These are phyloP conservation scores for Phalacrocorax carbo DNA, from an alignment of 2,113 vertebrate genomes.

Conservation along the genomic window DNA sequence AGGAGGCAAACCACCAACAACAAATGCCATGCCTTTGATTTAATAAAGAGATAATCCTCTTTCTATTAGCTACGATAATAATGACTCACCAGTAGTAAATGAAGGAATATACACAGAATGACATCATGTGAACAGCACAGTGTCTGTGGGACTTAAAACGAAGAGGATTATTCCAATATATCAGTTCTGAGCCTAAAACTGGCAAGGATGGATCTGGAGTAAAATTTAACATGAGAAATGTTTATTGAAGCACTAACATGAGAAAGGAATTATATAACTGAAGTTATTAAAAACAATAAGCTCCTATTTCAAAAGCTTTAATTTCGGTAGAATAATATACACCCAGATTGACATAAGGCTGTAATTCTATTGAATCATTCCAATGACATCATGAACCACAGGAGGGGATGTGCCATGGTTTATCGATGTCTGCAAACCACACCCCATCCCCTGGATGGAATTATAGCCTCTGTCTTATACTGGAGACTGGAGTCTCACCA, in stretches of 20 bases:
- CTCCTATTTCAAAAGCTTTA: conserved; percentile 74
- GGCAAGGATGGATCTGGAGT: conserved; percentile 41
- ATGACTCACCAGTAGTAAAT: conserved; percentile 55
- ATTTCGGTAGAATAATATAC: conserved; percentile 58
- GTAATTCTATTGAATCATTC: conserved; percentile 51
- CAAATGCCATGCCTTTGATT: conserved; percentile 1
- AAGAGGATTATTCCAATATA: conserved; percentile 69
- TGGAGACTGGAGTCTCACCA: background rate
- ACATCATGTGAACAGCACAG: conserved; percentile 51
- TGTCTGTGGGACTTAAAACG: conserved; percentile 42
- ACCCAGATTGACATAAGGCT: background rate
- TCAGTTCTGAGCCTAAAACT: conserved; percentile 56
- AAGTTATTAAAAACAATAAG: conserved; percentile 74
- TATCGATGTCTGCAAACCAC: conserved; percentile 31
- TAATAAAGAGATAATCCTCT: conserved; percentile 58
- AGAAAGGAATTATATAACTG: conserved; percentile 72
- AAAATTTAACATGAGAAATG: conserved; percentile 61
- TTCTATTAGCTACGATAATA: conserved; percentile 62
- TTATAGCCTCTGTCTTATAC: background rate
- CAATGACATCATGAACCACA: conserved; percentile 63
- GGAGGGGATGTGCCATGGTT: conserved; percentile 25
- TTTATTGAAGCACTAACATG: conserved; percentile 63
- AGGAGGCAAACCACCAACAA: background rate
- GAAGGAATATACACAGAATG: conserved; percentile 48
- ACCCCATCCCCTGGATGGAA: background rate